Evolutionary conservation across 2,888 invertebrate species (phyloP), one percentile per base, ranked within the genome.

Genomic region (Melikaiella ostensackeni): DNA sequence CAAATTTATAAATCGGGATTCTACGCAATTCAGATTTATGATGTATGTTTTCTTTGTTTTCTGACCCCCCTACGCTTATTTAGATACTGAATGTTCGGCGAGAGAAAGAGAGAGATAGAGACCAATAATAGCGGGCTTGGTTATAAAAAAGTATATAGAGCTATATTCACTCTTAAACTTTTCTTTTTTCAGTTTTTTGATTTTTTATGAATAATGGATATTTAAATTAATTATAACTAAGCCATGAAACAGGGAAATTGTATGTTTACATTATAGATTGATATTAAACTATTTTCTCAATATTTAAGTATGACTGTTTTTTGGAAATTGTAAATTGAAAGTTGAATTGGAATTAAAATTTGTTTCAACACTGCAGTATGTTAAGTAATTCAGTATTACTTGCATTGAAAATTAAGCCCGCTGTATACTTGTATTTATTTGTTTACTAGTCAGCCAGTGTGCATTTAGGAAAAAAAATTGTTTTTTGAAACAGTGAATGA

Each of bases 391-490:
- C 75, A 78, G 75, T 78, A 75, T 64, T 78, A 38, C 27, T 57
- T 35, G n/a, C 62, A 35, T 42, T 27, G 46, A 35, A 50, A 33
- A 63, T 21, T 27, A 19, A 75, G 64, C 64, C 73, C 64, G 78
- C 75, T 63, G 16, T 63, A 35, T 64, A 66, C 13, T 38, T 64
- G 35, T 76, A 73, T 77, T 79, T 76, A 33, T 64, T 70, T 76
- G 76, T 75, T 38, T 66, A 79, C 82, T 82, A 82, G 82, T 82
- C 82, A 82, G 80, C 78, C 76, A 82, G 81, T 79, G 79, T 78
- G 81, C 82, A 82, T 82, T 82, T 81, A 80, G 76, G 30, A 5
- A 30, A 30, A 46, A 46, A 46, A 30, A 3, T 8, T 42, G 27
- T 30, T 5, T 27, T 27, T 50, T 50, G 4, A 9, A 70, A n/a